Evolutionary conservation across 2,797 vertebrate genomes (phyloP).

Genomic region (Brachyrhaphis roseni): DNA sequence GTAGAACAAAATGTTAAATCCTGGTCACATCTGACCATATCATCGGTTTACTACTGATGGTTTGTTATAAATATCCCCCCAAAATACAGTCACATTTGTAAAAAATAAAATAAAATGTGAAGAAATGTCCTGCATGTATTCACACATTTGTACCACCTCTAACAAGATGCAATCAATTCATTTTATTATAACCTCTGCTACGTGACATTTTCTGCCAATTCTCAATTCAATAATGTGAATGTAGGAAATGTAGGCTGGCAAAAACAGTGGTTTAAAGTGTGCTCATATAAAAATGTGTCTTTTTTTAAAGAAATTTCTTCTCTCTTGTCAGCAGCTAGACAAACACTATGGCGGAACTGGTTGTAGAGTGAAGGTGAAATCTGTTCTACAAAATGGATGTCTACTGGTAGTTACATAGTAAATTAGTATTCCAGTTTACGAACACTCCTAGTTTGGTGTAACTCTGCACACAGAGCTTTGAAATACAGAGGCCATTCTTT

Average conservation of each 20-base stretch:
- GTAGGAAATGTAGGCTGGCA: slow-evolving; percentile 12
- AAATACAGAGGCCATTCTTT: neutral
- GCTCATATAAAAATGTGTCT: neutral
- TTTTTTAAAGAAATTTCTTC: neutral
- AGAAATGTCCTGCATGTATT: neutral
- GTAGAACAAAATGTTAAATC: neutral
- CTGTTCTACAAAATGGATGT: neutral
- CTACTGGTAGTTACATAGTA: neutral
- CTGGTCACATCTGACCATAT: neutral
- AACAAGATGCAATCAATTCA: neutral
- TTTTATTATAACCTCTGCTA: neutral
- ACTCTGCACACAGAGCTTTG: neutral
- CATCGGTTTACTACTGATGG: neutral
- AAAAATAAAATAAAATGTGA: neutral
- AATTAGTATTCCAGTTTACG: neutral
- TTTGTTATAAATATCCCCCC: neutral
- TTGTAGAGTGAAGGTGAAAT: neutral
- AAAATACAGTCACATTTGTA: neutral
- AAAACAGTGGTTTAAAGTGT: slow-evolving; percentile 13
- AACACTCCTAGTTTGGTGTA: neutral
- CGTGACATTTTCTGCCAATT: neutral
- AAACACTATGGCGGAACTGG: neutral
- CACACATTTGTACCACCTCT: slow-evolving; percentile 24
- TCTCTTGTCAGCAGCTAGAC: neutral
- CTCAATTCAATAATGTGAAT: slow-evolving; percentile 31